phyloP scores from a whole-genome alignment of 2,113 vertebrate genomes.

The Neogobius melanostomus region DNA sequence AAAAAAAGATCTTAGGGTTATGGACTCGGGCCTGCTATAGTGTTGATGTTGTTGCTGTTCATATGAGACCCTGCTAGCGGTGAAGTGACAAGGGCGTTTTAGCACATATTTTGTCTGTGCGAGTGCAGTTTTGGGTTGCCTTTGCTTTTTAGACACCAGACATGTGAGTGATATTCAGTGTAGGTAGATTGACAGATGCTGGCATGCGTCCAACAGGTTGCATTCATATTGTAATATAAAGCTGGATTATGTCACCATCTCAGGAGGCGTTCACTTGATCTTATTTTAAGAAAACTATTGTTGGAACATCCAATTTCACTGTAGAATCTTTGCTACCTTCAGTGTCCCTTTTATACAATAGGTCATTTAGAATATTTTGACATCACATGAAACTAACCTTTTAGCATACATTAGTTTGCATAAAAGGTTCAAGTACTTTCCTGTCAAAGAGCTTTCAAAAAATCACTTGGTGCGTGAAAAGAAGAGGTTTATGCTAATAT shows the following conservation, averaged over 20 bases:
- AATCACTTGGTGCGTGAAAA: slow-evolving; percentile 16
- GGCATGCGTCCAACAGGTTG: too few relatives aligned
- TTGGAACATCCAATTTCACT: too few relatives aligned
- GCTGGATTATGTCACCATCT: too few relatives aligned
- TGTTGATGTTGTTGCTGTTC: neutral
- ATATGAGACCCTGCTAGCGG: neutral
- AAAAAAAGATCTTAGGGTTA: slow-evolving; percentile 14
- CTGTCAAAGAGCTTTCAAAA: slow-evolving; percentile 40
- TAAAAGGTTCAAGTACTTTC: slow-evolving; percentile 63
- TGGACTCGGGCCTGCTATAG: neutral
- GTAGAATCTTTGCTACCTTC: too few relatives aligned
- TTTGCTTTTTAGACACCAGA: neutral
- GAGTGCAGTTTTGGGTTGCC: neutral
- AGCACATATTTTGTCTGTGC: neutral
- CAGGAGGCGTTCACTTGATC: too few relatives aligned
- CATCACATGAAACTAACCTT: too few relatives aligned
- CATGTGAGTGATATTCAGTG: neutral
- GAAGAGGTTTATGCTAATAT: slow-evolving; percentile 26
- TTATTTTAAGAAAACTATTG: too few relatives aligned
- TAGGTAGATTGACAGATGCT: too few relatives aligned
- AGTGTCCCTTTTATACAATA: too few relatives aligned
- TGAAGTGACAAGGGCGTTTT: neutral
- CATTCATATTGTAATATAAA: too few relatives aligned
- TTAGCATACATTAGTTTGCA: too few relatives aligned
- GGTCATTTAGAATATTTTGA: too few relatives aligned